phyloP scores from a whole-genome alignment of 1,140 invertebrate genomes.

The Phocides pigmalion region DNA sequence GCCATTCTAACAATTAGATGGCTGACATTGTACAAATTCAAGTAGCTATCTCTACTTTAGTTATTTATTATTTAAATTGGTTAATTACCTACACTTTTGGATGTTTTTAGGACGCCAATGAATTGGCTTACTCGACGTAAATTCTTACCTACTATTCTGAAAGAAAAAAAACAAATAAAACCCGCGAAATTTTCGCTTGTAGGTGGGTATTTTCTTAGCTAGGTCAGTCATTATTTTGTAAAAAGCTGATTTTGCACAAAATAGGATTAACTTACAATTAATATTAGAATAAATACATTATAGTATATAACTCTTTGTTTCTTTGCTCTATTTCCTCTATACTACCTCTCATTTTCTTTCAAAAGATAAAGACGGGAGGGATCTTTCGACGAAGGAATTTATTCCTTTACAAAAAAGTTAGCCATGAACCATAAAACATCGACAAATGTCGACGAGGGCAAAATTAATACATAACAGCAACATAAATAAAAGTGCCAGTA shows the following conservation, averaged over 20 bases:
- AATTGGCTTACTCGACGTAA: conserved; percentile 3
- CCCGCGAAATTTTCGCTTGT: conserved; percentile 7
- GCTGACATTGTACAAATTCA: conserved; percentile 77
- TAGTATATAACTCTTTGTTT: conserved; percentile 39
- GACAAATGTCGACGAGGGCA: too few relatives aligned
- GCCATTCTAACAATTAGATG: conserved; percentile 59
- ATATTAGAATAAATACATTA: conserved; percentile 63
- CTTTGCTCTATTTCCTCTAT: neutral
- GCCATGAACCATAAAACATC: too few relatives aligned
- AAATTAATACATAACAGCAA: too few relatives aligned
- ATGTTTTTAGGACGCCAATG: conserved; percentile 2
- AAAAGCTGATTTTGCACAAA: conserved; percentile 71
- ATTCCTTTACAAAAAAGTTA: too few relatives aligned
- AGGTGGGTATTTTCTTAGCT: conserved; percentile 24
- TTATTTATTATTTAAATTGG: conserved; percentile 73
- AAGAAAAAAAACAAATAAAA: conserved; percentile 5
- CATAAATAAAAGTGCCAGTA: too few relatives aligned
- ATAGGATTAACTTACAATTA: conserved; percentile 70
- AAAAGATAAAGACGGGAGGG: too few relatives aligned
- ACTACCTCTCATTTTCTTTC: neutral
- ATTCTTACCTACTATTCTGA: conserved; percentile 1
- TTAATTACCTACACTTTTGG: conserved; percentile 28
- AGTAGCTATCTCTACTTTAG: conserved; percentile 70
- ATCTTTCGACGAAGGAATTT: too few relatives aligned
- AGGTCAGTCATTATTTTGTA: conserved; percentile 70